Conservation (phyloP, 2,113 vertebrate species). For the human region GRCh38 chr3:30622001-30622500, state of each 20-base stretch:
- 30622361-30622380: too few species aligned
- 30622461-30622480: neutral
- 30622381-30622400: accelerated
- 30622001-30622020: neutral
- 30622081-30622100: conserved; percentile 4
- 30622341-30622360: neutral
- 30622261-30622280: neutral
- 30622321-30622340: accelerated
- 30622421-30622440: neutral
- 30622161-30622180: conserved; percentile 1
- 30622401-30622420: neutral
- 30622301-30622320: neutral
- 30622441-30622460: neutral
- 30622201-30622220: neutral
- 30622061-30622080: conserved; percentile 33
- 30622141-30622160: conserved; percentile 28
- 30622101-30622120: conserved; percentile 20
- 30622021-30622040: neutral
- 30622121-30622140: neutral
- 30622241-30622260: accelerated
- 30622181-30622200: neutral
- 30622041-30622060: conserved; percentile 21
- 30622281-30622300: neutral
- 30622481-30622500: neutral
- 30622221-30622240: neutral